Conservation (phyloP, 2,888 invertebrate species). For the Heliconius cydno region DNA sequence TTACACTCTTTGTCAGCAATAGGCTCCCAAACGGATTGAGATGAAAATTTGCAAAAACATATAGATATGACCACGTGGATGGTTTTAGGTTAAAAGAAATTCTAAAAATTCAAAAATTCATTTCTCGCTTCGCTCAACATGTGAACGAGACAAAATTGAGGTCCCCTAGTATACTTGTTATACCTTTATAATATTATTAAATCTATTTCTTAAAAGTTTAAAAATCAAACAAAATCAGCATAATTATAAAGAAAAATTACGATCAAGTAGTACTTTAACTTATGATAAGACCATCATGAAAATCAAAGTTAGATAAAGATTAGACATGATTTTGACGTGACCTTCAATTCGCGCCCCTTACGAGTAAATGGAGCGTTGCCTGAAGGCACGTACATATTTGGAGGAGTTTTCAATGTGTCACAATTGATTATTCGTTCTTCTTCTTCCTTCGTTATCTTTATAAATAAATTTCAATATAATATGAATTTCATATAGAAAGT, state of each 20-base stretch:
- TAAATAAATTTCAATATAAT: neutral
- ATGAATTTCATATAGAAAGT: neutral
- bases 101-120: too few relatives aligned
- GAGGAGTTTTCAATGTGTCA: conserved; percentile 11
- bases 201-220: neutral
- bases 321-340: conserved; percentile 19
- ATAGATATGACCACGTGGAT: too few relatives aligned
- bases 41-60: too few relatives aligned
- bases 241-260: neutral
- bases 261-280: conserved; percentile 1
- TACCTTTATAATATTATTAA: too few relatives aligned
- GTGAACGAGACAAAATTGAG: too few relatives aligned
- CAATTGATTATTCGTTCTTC: neutral
- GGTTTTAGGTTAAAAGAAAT: too few relatives aligned
- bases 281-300: neutral
- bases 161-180: too few relatives aligned
- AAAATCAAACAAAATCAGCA: neutral
- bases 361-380: conserved; percentile 21
- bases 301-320: conserved; percentile 17
- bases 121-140: too few relatives aligned
- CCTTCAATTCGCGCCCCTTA: conserved; percentile 27
- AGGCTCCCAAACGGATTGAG: too few relatives aligned
- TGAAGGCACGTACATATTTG: conserved; percentile 19
- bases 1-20: too few relatives aligned
- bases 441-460: neutral